Evolutionary conservation across 2,888 invertebrate species (phyloP).

Genomic region (Diarsia brunnea): DNA sequence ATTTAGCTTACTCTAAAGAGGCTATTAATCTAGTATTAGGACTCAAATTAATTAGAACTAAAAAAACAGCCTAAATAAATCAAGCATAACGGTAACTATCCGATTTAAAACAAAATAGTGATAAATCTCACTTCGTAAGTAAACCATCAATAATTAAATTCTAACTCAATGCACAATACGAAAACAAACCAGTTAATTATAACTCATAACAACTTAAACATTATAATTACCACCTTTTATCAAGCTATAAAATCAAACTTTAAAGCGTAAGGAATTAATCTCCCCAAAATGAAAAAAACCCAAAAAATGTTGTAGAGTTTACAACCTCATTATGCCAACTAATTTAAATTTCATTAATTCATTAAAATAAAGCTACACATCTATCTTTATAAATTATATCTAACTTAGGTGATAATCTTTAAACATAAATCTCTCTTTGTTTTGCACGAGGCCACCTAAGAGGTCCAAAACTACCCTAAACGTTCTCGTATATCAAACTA

Average conservation of each 20-base stretch:
- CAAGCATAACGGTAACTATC: neutral
- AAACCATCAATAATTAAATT: conserved; percentile 3
- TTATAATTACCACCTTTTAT: conserved; percentile 37
- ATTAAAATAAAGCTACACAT: neutral
- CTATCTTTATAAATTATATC: neutral
- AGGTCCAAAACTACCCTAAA: neutral
- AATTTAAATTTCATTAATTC: conserved; percentile 1
- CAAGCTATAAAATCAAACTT: conserved; percentile 26
- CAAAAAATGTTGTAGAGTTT: neutral
- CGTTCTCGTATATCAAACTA: too few relatives aligned
- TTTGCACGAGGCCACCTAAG: neutral
- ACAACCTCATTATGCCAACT: neutral
- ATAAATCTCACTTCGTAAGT: conserved; percentile 23
- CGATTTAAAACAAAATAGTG: neutral
- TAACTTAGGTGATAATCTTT: neutral
- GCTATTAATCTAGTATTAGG: neutral
- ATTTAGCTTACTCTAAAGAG: conserved; percentile 20
- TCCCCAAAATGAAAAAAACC: neutral
- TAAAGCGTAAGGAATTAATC: neutral
- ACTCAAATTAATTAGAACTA: conserved; percentile 20
- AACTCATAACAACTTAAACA: conserved; percentile 2
- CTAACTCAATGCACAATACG: neutral
- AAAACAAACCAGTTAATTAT: conserved; percentile 34
- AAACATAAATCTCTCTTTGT: neutral
- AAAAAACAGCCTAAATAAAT: conserved; percentile 22